Evolutionary conservation across 2,888 invertebrate species (phyloP), one percentile per base, ranked within the genome.

Genomic region (Protonemura montana): DNA sequence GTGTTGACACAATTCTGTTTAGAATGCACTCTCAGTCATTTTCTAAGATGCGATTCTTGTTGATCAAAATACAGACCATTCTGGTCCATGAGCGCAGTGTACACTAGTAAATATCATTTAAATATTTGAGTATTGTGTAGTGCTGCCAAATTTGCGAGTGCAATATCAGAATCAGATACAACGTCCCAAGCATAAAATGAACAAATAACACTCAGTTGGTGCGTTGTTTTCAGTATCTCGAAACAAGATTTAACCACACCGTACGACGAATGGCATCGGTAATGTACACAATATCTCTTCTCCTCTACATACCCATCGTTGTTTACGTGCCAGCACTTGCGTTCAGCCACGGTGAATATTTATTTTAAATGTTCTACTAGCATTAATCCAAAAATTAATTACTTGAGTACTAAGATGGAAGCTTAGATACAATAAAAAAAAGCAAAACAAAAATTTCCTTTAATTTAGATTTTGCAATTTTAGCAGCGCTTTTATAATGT

Each of bases 311-410:
- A 25, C 95, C 95, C 0, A 93, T 95, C 80, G 94, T 95, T 0
- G 94, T 95, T 27, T 95, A 95, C 89, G 94, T 95, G 5, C 95
- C 95, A 0, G 93, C 95, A 0, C 90, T 95, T 89, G 95, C 95
- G 0, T 94, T 95, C 89, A 93, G 94, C 89, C 93, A 95, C 91
- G 94, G 95, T 95, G 91, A 91, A 90, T 42, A 82, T 35, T 82
- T 80, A 25, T 85, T 85, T 85, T 27, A 59, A 85, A 42, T 42
- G 76, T 81, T 29, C 82, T 42, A 82, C 35, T 35, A 3, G 35
- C 59, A 82, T n/a, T 86, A 30, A 41, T 76, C 59, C 78, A 81
- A 76, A 80, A 35, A 86, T 76, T 86, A 76, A 84, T 81, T 81
- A 81, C 30, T 29, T 81, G 30, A 81, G 28, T 82, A n/a, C 30